Evolutionary conservation across 1,140 invertebrate genomes (phyloP), one percentile per base, ranked within the genome.

Genomic region (Drosophila arizonae): DNA sequence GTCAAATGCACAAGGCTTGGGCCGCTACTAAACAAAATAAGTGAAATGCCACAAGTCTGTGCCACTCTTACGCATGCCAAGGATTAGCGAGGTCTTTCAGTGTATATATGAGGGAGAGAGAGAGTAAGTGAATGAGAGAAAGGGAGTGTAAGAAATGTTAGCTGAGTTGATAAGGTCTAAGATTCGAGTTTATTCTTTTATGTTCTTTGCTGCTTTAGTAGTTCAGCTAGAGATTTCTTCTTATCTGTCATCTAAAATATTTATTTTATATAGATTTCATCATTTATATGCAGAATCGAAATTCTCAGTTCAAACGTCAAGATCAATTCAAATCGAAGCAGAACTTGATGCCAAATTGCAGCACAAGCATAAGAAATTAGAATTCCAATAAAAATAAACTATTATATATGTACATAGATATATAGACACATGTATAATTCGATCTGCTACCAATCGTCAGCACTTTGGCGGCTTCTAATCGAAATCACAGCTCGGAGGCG

Each of bases 391-490:
- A 66, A 58, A 57, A 70, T 51, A 55, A 48, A 43, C 45, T 43
- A 58, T 46, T 13, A 69, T 39, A 11, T 39, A 11, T 39, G 0
- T 39, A 39, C 3, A 39, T 39, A 39, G 2, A 6, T 9, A 60
- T 73, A 55, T 45, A 10, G 63, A 68, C 50, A 64, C 51, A 61
- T 68, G 57, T 61, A 69, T 61, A 75, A 72, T 86, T 75, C 67
- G 70, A 56, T 72, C 75, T 63, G 81, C 81, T 85, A 78, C 81
- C 81, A 80, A 85, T 10, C 64, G 61, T 58, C 70, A 74, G 64
- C 54, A 28, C 26, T 48, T 15, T 54, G 43, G 30, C 10, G 30
- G 41, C 45, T 58, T 52, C 26, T 58, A 65, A 79, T 80, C 76
- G 67, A 43, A 51, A 30, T 45, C 65, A 65, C 36, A 71, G 62